These are phyloP conservation scores for Darwinula stevensoni DNA, from an alignment of 2,888 invertebrate genomes.

Conservation along the genomic window DNA sequence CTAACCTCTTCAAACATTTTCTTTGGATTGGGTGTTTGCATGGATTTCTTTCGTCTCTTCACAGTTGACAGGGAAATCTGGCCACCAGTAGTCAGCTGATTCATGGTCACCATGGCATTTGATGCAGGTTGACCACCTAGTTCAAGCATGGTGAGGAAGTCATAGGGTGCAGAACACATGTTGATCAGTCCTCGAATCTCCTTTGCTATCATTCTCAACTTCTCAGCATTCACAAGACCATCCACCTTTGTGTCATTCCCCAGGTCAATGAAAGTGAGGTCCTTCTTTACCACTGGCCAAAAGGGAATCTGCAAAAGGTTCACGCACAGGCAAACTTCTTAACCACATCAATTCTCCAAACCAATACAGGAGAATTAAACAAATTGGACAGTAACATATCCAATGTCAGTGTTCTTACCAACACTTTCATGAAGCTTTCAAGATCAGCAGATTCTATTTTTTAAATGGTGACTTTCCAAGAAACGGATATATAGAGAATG, in stretches of 20 bases:
- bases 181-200: conserved; percentile 66
- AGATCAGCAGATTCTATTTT: too few relatives aligned
- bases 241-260: conserved; percentile 81
- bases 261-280: conserved; percentile 88
- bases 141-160: conserved; percentile 52
- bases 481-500: too few relatives aligned
- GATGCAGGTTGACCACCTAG: conserved; percentile 59
- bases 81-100: conserved; percentile 44
- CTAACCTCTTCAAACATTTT: conserved; percentile 81
- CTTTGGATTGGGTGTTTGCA: conserved; percentile 73
- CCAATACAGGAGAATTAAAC: not conserved
- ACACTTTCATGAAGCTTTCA: too few relatives aligned
- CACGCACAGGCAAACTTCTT: conserved; percentile 9
- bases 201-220: conserved; percentile 90
- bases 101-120: conserved; percentile 58
- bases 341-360: too few relatives aligned
- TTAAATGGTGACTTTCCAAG: too few relatives aligned
- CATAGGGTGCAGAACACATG: conserved; percentile 84
- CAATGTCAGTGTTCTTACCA: conserved; percentile 5
- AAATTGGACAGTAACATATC: not conserved
- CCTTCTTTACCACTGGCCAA: conserved; percentile 28
- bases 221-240: conserved; percentile 82
- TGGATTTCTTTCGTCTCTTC: conserved; percentile 59
- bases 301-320: conserved; percentile 23
- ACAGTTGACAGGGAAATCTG: conserved; percentile 32